A percentile compares a stretch with the other conserved stretches of the same genome.
These are phyloP conservation scores for Hoplodrina ambigua DNA, from an alignment of 2,888 invertebrate genomes.

Conservation along the genomic window DNA sequence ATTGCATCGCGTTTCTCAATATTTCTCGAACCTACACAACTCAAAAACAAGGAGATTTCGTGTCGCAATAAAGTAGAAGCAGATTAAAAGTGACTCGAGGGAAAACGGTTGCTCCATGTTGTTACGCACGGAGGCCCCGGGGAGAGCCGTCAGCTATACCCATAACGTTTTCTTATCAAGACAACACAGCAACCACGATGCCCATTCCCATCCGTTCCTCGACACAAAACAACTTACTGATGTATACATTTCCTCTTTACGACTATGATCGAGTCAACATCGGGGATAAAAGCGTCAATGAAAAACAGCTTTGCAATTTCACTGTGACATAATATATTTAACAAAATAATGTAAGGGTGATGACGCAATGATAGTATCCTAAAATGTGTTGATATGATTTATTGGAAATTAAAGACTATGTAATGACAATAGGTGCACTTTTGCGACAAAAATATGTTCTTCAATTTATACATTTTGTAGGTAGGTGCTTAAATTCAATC, in stretches of 20 bases:
- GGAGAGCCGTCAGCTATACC: conserved; percentile 78
- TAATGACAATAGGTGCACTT: background rate
- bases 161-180: conserved; percentile 84
- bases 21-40: conserved; percentile 19
- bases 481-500: conserved; percentile 4
- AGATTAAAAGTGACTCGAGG: conserved; percentile 79
- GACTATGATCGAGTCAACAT: conserved; percentile 28
- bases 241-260: conserved; percentile 56
- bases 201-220: conserved; percentile 52
- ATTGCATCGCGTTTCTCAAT: conserved; percentile 35
- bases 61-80: conserved; percentile 73
- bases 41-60: conserved; percentile 35
- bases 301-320: conserved; percentile 39
- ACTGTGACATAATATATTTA: conserved; percentile 1
- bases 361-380: conserved; percentile 23
- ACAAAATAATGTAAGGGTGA: conserved; percentile 12
- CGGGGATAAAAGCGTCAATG: conserved; percentile 43
- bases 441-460: background rate
- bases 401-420: conserved; percentile 8
- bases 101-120: conserved; percentile 71
- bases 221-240: conserved; percentile 50
- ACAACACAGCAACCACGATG: conserved; percentile 75
- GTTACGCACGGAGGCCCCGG: conserved; percentile 77
- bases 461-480: conserved; percentile 2
- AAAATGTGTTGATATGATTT: conserved; percentile 23